Conservation (phyloP, 2,797 vertebrate genomes). For the Parambassis ranga region DNA sequence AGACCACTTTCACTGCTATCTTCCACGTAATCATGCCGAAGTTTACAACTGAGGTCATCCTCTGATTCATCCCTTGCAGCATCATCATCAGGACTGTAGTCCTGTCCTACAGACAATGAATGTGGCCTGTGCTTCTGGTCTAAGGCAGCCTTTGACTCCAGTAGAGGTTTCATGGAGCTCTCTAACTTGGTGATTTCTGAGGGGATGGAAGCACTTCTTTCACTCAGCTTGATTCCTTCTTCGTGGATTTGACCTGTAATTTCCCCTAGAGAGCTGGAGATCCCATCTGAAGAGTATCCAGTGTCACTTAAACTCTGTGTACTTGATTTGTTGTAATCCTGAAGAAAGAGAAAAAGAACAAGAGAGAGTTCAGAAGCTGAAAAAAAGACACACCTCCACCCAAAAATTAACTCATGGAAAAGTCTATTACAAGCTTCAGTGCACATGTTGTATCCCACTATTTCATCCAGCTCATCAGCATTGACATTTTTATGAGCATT, state of each 20-base stretch:
- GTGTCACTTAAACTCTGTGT: constrained; percentile 97
- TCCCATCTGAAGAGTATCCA: constrained; percentile 96
- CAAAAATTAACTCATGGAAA: constrained; percentile 24
- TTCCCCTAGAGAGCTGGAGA: constrained; percentile 96
- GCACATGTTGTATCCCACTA: constrained; percentile 37
- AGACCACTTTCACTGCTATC: constrained; percentile 96
- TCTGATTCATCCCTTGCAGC: constrained; percentile 87
- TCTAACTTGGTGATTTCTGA: constrained; percentile 94
- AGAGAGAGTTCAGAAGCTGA: constrained; percentile 35
- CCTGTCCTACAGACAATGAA: constrained; percentile 90
- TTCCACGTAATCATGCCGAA: constrained; percentile 96
- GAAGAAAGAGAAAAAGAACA: constrained; percentile 39
- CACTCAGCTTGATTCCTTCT: constrained; percentile 90
- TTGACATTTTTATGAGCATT: constrained; percentile 41
- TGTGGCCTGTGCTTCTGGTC: constrained; percentile 89
- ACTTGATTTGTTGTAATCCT: constrained; percentile 95
- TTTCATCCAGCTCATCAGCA: constrained; percentile 48
- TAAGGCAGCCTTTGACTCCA: constrained; percentile 82
- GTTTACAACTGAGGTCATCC: constrained; percentile 95
- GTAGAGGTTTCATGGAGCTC: constrained; percentile 89
- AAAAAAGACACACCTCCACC: not conserved
- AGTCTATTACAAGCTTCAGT: constrained; percentile 41
- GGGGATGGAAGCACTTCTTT: constrained; percentile 88
- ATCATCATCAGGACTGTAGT: constrained; percentile 91
- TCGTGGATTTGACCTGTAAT: constrained; percentile 92